Percentiles rank a stretch among this genome's conserved stretches.
These are phyloP conservation scores for Punctoribates punctum DNA, from an alignment of 2,888 invertebrate genomes.

Conservation along the genomic window DNA sequence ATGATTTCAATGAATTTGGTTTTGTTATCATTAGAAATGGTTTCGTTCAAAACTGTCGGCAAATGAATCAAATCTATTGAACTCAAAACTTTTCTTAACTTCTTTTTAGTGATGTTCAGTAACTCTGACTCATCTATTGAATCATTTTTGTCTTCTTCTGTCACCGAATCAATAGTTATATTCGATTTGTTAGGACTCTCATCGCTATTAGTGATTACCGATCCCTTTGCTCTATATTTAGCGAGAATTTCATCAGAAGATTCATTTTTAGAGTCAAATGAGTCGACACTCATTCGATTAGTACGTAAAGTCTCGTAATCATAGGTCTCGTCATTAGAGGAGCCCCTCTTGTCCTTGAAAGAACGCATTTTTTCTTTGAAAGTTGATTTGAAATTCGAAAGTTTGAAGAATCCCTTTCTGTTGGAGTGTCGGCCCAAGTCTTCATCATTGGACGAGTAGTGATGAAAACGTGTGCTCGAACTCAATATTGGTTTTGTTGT, in stretches of 20 bases:
- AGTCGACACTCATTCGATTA: background rate
- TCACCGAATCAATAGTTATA: background rate
- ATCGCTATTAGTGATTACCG: slow-evolving; percentile 51
- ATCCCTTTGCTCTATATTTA: slow-evolving; percentile 67
- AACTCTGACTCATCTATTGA: slow-evolving; percentile 52
- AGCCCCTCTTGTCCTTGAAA: slow-evolving; percentile 39
- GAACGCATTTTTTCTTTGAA: slow-evolving; percentile 54
- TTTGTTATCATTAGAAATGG: background rate
- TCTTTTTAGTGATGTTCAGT: slow-evolving; percentile 73
- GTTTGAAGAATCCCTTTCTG: slow-evolving; percentile 66
- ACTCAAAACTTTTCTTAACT: slow-evolving; percentile 82
- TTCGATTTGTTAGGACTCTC: background rate
- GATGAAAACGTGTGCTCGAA: slow-evolving; percentile 59
- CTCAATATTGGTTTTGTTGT: slow-evolving; percentile 68
- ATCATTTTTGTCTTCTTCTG: slow-evolving; percentile 8
- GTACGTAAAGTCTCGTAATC: background rate
- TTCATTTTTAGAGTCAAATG: background rate
- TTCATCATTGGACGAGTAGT: slow-evolving; percentile 23
- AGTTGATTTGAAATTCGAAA: slow-evolving; percentile 64
- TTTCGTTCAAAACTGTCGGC: slow-evolving; percentile 45
- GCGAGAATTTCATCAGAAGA: slow-evolving; percentile 82
- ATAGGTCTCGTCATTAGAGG: background rate
- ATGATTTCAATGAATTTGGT: slow-evolving; percentile 31
- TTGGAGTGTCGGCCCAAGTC: slow-evolving; percentile 55
- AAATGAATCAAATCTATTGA: slow-evolving; percentile 64